Evolutionary conservation across 2,113 vertebrate species (phyloP).

Genomic region (Thunnus maccoyii): DNA sequence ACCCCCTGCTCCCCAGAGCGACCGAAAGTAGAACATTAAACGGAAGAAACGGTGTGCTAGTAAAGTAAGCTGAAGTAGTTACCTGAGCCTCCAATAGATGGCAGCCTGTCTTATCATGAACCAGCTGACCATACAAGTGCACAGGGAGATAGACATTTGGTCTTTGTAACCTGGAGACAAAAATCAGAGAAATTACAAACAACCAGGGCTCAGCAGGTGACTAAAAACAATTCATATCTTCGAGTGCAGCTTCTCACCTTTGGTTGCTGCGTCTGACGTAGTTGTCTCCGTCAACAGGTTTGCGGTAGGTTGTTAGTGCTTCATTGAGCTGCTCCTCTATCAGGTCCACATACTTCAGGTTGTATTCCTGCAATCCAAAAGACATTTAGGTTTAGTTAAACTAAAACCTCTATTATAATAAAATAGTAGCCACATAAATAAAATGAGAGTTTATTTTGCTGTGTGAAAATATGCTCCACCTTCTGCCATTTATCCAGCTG

Average conservation of each 20-base stretch:
- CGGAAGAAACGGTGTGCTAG: neutral
- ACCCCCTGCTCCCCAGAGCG: neutral
- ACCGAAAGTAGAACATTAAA: neutral
- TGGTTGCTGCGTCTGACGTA: conserved; percentile 98
- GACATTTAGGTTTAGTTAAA: neutral
- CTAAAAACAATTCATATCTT: neutral
- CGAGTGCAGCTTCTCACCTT: conserved; percentile 81
- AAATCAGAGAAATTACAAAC: conserved; percentile 25
- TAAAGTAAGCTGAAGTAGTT: conserved; percentile 35
- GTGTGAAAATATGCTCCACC: conserved; percentile 80
- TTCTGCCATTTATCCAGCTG: conserved; percentile 99
- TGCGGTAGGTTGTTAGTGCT: conserved; percentile 97
- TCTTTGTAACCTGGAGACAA: conserved; percentile 91
- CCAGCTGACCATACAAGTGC: conserved; percentile 97
- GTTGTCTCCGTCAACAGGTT: conserved; percentile 98
- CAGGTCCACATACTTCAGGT: conserved; percentile 96
- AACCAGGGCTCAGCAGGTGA: neutral
- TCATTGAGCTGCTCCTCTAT: conserved; percentile 98
- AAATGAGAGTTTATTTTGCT: neutral
- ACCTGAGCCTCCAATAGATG: conserved; percentile 97
- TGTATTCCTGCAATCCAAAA: conserved; percentile 89
- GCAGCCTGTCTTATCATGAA: conserved; percentile 98
- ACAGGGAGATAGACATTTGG: conserved; percentile 97
- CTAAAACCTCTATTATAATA: neutral
- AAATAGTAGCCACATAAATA: neutral